Conservation (phyloP, 2,113 vertebrate species). For the Pyrgilauda ruficollis region DNA sequence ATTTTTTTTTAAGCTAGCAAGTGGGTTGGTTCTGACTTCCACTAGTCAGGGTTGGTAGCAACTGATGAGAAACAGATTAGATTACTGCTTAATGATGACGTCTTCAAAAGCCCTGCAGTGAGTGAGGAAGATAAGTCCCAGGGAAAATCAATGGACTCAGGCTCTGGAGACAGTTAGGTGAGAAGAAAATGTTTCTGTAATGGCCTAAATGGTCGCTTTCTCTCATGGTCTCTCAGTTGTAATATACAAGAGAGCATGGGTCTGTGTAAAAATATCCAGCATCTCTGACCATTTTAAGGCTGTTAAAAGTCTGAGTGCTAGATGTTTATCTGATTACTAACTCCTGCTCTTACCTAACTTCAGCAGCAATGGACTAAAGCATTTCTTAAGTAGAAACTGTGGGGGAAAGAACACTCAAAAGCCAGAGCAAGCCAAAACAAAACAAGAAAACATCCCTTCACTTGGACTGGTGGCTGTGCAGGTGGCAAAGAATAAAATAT, state of each 20-base stretch:
- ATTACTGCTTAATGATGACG: slow-evolving; percentile 49
- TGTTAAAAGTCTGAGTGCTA: background rate
- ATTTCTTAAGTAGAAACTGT: background rate
- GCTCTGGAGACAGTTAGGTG: slow-evolving; percentile 22
- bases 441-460: background rate
- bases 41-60: background rate
- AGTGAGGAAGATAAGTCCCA: slow-evolving; percentile 1
- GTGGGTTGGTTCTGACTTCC: background rate
- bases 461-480: background rate
- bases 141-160: slow-evolving; percentile 47
- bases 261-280: slow-evolving; percentile 20
- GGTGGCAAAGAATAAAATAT: background rate
- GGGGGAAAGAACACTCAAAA: background rate
- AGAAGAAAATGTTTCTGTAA: slow-evolving; percentile 43
- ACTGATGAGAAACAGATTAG: slow-evolving; percentile 5
- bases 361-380: background rate
- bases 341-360: background rate
- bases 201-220: background rate
- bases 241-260: background rate
- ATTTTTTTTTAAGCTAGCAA: background rate
- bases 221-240: background rate
- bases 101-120: slow-evolving; percentile 35
- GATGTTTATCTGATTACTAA: background rate
- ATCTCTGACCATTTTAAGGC: background rate
- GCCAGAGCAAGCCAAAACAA: background rate